A percentile compares a stretch with the other conserved stretches of the same genome.
These are phyloP conservation scores for Anastatus disparis DNA, from an alignment of 1,140 invertebrate species.

Conservation along the genomic window DNA sequence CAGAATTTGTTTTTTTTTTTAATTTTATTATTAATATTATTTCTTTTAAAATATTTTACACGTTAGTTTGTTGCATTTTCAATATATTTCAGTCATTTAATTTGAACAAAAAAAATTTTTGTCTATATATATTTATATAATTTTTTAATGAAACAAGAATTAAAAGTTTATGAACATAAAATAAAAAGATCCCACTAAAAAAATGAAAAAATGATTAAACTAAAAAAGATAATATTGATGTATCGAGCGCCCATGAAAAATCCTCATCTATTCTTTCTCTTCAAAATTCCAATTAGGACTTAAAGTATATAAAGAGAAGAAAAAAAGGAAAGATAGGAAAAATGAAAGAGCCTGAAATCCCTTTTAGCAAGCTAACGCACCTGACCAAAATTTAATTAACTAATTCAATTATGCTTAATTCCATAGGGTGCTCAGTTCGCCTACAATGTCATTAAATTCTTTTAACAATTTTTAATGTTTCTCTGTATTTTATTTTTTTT, in stretches of 20 bases:
- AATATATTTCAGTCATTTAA: too few species aligned
- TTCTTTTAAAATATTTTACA: too few species aligned
- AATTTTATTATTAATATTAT: too few species aligned
- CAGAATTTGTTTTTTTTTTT: too few species aligned
- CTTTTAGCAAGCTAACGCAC: not conserved
- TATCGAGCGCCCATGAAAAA: not conserved
- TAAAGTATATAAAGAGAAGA: not conserved
- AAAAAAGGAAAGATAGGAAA: not conserved
- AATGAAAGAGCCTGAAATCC: not conserved
- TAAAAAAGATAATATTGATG: not conserved
- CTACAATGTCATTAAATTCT: slow-evolving; percentile 42
- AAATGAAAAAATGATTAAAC: too few species aligned
- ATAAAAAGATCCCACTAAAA: too few species aligned
- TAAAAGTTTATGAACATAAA: not conserved
- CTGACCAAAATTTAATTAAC: slow-evolving; percentile 34
- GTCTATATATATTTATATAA: too few species aligned
- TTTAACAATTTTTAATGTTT: slow-evolving; percentile 44
- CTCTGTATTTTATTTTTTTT: too few species aligned
- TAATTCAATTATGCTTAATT: slow-evolving; percentile 31
- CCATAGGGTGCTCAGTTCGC: not conserved
- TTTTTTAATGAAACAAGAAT: not conserved
- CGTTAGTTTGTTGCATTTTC: too few species aligned
- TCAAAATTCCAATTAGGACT: slow-evolving; percentile 44
- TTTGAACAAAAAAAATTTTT: too few species aligned
- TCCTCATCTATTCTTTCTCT: slow-evolving; percentile 42